Conservation (phyloP, 2,113 vertebrate species). For the Sorex fumeus region DNA sequence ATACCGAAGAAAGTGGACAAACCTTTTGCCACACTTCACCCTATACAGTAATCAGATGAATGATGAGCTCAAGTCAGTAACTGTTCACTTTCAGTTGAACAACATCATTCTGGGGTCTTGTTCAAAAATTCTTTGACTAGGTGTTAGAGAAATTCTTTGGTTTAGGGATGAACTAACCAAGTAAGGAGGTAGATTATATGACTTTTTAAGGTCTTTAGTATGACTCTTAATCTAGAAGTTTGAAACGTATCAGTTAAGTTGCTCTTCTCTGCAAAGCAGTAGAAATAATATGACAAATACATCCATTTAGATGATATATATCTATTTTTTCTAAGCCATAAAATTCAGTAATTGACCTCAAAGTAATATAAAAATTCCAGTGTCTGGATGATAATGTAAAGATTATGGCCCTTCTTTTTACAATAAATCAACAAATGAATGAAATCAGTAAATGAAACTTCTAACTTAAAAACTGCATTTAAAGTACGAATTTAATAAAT, state of each 20-base stretch:
- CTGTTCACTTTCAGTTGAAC: background rate
- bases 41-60: constrained; percentile 43
- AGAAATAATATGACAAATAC: constrained; percentile 42
- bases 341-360: constrained; percentile 26
- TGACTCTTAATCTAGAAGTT: background rate
- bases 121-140: constrained; percentile 30
- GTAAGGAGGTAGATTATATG: background rate
- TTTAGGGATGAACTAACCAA: constrained; percentile 11
- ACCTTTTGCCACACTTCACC: too few relatives aligned
- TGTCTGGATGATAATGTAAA: background rate
- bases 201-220: constrained; percentile 26
- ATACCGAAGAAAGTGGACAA: background rate
- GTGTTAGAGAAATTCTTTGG: constrained; percentile 1
- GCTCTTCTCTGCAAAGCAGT: background rate
- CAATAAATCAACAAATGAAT: too few relatives aligned
- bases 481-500: too few relatives aligned
- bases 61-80: constrained; percentile 47
- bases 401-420: background rate
- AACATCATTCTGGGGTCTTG: background rate
- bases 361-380: constrained; percentile 44
- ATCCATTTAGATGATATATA: constrained; percentile 39
- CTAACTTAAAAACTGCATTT: too few relatives aligned
- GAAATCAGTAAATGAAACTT: too few relatives aligned
- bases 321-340: background rate
- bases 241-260: constrained; percentile 19